Percentiles rank a stretch among this genome's conserved stretches.
phyloP scores from a whole-genome alignment of 1,140 invertebrate genomes.

The Nymphalis io region DNA sequence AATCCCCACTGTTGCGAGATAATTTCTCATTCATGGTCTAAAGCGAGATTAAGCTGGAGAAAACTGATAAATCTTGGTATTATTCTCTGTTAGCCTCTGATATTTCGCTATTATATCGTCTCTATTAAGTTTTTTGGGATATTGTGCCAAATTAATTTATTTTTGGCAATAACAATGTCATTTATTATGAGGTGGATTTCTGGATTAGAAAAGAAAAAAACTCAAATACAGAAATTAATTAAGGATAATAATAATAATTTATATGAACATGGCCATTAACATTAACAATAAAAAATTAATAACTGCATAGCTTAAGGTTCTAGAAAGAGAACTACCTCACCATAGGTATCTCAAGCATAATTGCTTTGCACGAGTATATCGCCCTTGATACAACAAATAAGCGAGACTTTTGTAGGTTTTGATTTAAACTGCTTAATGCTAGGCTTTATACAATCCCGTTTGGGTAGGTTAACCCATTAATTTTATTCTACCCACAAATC shows the following conservation, averaged over 20 bases:
- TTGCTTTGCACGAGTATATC: too few relatives aligned
- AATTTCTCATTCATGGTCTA: slow-evolving; percentile 45
- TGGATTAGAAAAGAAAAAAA: background rate
- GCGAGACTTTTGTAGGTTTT: too few relatives aligned
- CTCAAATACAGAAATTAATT: background rate
- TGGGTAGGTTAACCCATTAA: too few relatives aligned
- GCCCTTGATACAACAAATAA: too few relatives aligned
- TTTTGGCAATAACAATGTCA: slow-evolving; percentile 8
- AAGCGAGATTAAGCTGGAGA: slow-evolving; percentile 35
- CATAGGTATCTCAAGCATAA: too few relatives aligned
- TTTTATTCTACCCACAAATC: too few relatives aligned
- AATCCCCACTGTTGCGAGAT: slow-evolving; percentile 38
- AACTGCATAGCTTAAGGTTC: too few relatives aligned
- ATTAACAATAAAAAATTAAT: too few relatives aligned
- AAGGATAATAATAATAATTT: background rate
- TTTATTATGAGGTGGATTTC: background rate
- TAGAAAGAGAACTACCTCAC: too few relatives aligned
- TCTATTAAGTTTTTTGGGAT: slow-evolving; percentile 6
- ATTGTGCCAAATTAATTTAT: slow-evolving; percentile 16
- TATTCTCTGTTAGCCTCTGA: slow-evolving; percentile 6
- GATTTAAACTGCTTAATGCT: too few relatives aligned
- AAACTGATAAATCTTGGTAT: slow-evolving; percentile 16
- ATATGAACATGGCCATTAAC: too few relatives aligned
- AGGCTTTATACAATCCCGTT: too few relatives aligned
- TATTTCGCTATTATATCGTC: background rate